phyloP scores from a whole-genome alignment of 2,113 vertebrate genomes.

The Ginglymostoma cirratum region DNA sequence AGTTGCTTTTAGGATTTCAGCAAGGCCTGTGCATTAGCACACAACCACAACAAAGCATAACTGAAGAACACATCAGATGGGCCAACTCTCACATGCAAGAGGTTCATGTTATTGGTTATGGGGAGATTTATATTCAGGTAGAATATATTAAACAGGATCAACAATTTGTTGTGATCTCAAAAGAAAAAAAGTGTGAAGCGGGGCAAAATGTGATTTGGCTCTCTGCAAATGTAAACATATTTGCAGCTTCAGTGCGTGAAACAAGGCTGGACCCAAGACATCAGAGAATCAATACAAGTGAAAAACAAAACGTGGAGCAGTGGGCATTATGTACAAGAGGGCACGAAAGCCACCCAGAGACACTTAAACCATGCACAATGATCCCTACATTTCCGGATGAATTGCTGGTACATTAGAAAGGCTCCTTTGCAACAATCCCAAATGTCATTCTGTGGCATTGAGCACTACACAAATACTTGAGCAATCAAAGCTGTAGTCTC shows the following conservation, averaged over 20 bases:
- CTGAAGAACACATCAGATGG: neutral
- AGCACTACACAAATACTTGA: slow-evolving; percentile 16
- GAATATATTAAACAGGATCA: neutral
- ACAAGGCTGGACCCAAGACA: neutral
- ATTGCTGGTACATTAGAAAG: neutral
- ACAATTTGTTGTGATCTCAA: neutral
- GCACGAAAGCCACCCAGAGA: neutral
- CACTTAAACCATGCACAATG: neutral
- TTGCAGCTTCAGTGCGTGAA: neutral
- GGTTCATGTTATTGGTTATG: neutral
- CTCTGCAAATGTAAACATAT: neutral
- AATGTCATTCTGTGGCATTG: neutral
- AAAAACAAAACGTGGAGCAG: neutral
- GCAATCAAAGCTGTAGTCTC: neutral
- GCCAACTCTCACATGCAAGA: neutral
- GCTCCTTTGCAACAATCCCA: neutral
- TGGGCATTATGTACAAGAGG: neutral
- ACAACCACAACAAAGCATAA: neutral
- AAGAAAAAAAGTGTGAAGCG: neutral
- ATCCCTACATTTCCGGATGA: neutral
- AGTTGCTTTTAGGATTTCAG: neutral
- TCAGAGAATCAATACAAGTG: neutral
- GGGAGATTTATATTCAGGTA: neutral
- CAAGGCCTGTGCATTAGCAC: too few species aligned
- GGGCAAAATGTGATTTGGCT: neutral